A percentile compares a stretch with the other conserved stretches of the same genome.
Evolutionary conservation across 2,113 vertebrate species (phyloP).

Genomic region (Cyanoderma ruficeps): DNA sequence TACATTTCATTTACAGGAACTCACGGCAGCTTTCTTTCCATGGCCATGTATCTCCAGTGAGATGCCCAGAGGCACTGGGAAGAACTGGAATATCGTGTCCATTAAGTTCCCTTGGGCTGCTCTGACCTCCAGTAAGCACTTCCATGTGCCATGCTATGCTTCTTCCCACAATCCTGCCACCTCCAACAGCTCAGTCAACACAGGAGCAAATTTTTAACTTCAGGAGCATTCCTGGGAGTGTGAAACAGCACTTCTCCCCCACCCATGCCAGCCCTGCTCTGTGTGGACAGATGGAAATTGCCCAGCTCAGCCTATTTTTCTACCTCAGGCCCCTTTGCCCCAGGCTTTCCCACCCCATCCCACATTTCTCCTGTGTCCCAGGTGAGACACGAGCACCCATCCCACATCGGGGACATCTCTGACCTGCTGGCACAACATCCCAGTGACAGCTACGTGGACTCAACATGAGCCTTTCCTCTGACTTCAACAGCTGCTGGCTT

Average conservation of each 20-base stretch:
- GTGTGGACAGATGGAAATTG: neutral
- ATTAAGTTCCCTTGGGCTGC: neutral
- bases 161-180: neutral
- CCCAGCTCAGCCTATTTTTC: neutral
- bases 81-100: neutral
- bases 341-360: neutral
- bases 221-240: neutral
- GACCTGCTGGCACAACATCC: neutral
- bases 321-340: neutral
- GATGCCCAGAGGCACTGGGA: accelerated
- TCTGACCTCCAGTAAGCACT: neutral
- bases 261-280: neutral
- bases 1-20: neutral
- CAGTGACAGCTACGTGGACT: neutral
- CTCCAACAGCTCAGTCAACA: neutral
- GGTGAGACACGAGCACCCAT: neutral
- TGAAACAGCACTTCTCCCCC: neutral
- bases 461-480: neutral
- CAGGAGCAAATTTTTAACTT: neutral
- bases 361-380: neutral
- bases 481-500: neutral
- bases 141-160: accelerated
- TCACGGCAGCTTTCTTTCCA: accelerated
- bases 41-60: neutral
- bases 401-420: accelerated